phyloP scores from a whole-genome alignment of 37 sponge, comb jelly and placozoan genomes.

The Hexactinellida sp. region DNA sequence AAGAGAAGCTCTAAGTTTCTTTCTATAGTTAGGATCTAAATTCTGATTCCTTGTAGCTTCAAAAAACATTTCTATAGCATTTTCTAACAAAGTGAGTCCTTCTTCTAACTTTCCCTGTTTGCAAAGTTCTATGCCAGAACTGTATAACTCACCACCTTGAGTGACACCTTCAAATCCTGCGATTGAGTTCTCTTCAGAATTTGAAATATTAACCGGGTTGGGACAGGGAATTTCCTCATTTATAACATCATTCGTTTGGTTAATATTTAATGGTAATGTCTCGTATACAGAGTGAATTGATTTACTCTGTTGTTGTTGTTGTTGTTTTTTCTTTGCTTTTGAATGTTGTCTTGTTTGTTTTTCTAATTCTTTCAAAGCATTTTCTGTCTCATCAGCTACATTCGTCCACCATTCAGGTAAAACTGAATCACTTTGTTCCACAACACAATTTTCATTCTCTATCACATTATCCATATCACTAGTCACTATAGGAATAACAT shows the following conservation, averaged over 20 bases:
- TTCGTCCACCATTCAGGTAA: neutral
- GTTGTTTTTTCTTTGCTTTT: neutral
- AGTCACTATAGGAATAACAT: neutral
- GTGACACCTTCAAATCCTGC: neutral
- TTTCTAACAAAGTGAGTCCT: neutral
- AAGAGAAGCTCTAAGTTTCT: neutral
- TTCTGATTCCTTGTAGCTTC: neutral
- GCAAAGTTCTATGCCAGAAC: neutral
- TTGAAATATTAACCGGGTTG: conserved; percentile 1
- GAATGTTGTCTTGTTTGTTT: neutral
- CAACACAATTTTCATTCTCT: neutral
- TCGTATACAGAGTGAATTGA: neutral
- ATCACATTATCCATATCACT: too few species aligned
- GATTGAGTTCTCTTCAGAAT: neutral
- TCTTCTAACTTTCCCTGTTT: conserved; percentile 9
- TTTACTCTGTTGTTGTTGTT: neutral
- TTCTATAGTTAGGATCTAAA: neutral
- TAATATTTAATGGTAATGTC: neutral
- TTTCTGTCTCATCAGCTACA: conserved; percentile 11
- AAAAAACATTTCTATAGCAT: neutral
- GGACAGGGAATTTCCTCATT: neutral
- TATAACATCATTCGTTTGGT: neutral
- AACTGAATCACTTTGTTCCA: neutral
- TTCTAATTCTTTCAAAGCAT: neutral
- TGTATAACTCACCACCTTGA: neutral